Conservation (phyloP, 2,113 vertebrate genomes). For the Saccopteryx leptura region DNA sequence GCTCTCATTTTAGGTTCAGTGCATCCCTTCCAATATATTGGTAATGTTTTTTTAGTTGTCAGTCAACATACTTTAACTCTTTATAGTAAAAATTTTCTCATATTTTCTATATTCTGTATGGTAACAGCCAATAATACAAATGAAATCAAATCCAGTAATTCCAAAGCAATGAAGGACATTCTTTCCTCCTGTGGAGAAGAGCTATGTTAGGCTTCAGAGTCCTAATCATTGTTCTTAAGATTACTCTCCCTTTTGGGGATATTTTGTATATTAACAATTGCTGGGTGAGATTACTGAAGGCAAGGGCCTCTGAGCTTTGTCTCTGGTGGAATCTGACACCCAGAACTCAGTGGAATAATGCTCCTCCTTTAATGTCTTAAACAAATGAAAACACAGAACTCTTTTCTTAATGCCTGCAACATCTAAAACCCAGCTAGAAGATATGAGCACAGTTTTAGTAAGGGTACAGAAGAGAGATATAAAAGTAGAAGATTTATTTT, state of each 20-base stretch:
- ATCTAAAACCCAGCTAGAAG: not conserved
- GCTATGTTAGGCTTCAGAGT: not conserved
- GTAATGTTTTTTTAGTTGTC: not conserved
- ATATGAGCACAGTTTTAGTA: not conserved
- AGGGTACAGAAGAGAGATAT: not conserved
- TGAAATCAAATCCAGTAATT: not conserved
- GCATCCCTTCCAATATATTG: not conserved
- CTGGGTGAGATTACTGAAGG: not conserved
- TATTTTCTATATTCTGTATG: not conserved
- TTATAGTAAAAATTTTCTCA: not conserved
- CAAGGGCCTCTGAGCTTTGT: rapidly evolving
- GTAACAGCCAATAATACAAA: not conserved
- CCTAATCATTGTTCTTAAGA: not conserved
- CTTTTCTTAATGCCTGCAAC: not conserved
- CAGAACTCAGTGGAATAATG: not conserved
- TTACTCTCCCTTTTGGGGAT: not conserved
- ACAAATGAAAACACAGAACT: not conserved
- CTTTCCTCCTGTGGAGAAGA: not conserved
- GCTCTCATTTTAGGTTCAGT: not conserved
- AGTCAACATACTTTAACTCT: not conserved
- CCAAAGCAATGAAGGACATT: not conserved
- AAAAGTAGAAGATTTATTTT: not conserved
- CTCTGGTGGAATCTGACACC: not conserved
- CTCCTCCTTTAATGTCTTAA: not conserved
- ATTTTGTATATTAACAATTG: not conserved